phyloP scores from a whole-genome alignment of 2,797 vertebrate genomes.

The Rhinoraja longicauda region DNA sequence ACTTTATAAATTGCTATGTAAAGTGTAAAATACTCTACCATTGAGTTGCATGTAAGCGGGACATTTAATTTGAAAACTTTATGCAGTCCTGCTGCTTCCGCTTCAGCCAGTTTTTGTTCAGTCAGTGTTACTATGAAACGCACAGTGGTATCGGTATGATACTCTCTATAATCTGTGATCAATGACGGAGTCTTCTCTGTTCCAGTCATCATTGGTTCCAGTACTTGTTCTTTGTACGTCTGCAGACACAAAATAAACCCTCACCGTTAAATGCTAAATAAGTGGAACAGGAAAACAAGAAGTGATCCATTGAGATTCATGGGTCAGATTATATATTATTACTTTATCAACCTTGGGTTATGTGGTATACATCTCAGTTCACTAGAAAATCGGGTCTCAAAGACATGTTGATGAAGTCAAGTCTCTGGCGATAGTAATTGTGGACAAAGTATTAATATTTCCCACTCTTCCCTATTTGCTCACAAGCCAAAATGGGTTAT shows the following conservation, averaged over 20 bases:
- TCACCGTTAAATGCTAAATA: neutral
- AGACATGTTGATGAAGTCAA: neutral
- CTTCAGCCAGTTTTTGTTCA: conserved; percentile 74
- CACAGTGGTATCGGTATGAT: conserved; percentile 92
- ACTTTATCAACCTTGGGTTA: neutral
- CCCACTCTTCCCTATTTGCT: neutral
- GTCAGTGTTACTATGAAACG: conserved; percentile 87
- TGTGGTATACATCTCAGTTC: neutral
- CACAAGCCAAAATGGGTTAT: neutral
- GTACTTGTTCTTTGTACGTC: conserved; percentile 88
- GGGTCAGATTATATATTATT: neutral
- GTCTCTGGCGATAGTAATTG: neutral
- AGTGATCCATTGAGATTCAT: neutral
- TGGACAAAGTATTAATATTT: neutral
- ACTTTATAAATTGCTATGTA: too few relatives aligned
- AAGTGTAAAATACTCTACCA: conserved; percentile 63
- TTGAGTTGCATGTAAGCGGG: conserved; percentile 84
- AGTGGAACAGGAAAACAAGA: neutral
- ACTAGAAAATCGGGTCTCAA: neutral
- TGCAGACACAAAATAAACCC: conserved; percentile 48
- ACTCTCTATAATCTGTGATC: conserved; percentile 93
- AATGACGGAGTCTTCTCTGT: conserved; percentile 85
- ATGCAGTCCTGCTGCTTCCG: conserved; percentile 77
- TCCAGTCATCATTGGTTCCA: conserved; percentile 90
- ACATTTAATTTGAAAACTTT: conserved; percentile 95